Conservation (phyloP, 2,113 vertebrate species). For the Xenopus borealis region DNA sequence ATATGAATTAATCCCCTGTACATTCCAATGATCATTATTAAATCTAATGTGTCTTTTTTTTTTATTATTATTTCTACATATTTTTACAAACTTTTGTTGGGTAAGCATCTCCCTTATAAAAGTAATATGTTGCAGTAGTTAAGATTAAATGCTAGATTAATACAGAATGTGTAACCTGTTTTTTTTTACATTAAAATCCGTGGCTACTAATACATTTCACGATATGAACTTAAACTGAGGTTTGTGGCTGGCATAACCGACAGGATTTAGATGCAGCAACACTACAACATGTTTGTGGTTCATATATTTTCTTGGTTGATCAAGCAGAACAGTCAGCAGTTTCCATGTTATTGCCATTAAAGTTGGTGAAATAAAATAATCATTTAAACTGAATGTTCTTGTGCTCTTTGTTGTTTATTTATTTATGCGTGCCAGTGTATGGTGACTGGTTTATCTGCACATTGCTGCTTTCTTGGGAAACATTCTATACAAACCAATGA, state of each 20-base stretch:
- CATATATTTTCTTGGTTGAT: conserved; percentile 12
- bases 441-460: too few species aligned
- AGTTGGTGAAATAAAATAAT: conserved; percentile 44
- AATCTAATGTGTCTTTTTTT: conserved; percentile 53
- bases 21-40: conserved; percentile 45
- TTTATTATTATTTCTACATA: conserved; percentile 49
- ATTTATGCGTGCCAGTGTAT: too few species aligned
- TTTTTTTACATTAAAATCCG: conserved; percentile 47
- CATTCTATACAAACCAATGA: too few species aligned
- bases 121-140: conserved; percentile 16
- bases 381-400: conserved; percentile 12
- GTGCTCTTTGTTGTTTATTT: background rate
- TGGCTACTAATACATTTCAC: conserved; percentile 57
- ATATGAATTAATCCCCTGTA: conserved; percentile 33
- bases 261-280: conserved; percentile 10
- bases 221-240: conserved; percentile 47
- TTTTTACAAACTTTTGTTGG: conserved; percentile 36
- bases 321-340: conserved; percentile 14
- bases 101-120: conserved; percentile 37
- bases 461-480: too few species aligned
- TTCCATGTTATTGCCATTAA: conserved; percentile 31
- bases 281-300: conserved; percentile 31
- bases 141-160: conserved; percentile 21
- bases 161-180: conserved; percentile 14
- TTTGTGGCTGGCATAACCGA: conserved; percentile 34